These are phyloP conservation scores for Stenichneumon culpator DNA, from an alignment of 2,888 invertebrate species.

Conservation along the genomic window DNA sequence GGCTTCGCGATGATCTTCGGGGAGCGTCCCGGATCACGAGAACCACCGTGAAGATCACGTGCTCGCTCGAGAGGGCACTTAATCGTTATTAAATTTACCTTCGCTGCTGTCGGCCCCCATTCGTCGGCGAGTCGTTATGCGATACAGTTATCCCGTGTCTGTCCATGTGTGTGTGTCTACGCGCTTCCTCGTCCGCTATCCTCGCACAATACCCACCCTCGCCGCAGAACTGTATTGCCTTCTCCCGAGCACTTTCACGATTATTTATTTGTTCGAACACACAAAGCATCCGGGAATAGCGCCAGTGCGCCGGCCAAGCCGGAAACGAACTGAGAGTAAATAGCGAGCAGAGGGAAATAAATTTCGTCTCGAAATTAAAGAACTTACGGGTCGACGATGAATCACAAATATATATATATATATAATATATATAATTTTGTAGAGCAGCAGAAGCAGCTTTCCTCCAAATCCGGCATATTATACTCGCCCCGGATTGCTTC, in stretches of 20 bases:
- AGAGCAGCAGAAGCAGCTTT: constrained; percentile 36
- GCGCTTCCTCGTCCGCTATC: background rate
- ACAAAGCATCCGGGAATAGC: constrained; percentile 17
- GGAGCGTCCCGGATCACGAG: background rate
- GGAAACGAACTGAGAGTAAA: constrained; percentile 6
- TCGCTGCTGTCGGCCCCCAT: background rate
- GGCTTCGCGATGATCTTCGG: constrained; percentile 8
- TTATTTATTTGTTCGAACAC: constrained; percentile 38
- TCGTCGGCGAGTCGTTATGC: constrained; percentile 9
- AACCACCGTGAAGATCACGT: background rate
- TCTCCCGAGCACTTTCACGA: background rate
- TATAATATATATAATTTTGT: background rate
- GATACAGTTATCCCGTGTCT: background rate
- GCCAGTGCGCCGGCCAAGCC: background rate
- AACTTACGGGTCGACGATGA: constrained; percentile 26
- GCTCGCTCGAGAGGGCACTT: constrained; percentile 23
- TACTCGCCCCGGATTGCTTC: constrained; percentile 30
- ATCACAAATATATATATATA: constrained; percentile 21
- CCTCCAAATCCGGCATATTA: constrained; percentile 36
- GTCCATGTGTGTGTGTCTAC: too few relatives aligned
- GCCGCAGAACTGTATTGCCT: background rate
- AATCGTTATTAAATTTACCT: constrained; percentile 46
- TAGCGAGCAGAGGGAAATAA: constrained; percentile 22
- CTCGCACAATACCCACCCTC: background rate
- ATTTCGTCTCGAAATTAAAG: constrained; percentile 50